Base-by-base conservation (phyloP, 2,113 vertebrate genomes). In the Heterochromis multidens region DNA sequence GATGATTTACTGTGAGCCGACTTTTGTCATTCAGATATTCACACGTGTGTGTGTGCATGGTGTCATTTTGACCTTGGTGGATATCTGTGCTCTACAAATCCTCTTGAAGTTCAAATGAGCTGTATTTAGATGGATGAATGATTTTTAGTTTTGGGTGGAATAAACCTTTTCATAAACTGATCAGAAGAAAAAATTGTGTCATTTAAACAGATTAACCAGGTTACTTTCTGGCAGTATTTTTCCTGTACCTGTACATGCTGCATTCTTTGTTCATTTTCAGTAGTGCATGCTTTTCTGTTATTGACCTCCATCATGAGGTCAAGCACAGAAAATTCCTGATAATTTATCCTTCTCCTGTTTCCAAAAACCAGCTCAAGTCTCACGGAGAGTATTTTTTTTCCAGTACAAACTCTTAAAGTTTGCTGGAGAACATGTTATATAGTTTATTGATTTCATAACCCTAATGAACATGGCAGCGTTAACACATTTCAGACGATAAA, bases 261-360 rank as follows among this genome's bases (percentile, higher is more conserved):
- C 65, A 49, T 72, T 72, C 40, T 23, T 12, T 23, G 23, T 65
- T 37, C 12, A 23, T 65, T 65, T 40, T 65, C n/a, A n/a, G n/a
- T n/a, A n/a, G n/a, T n/a, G n/a, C n/a, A n/a, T n/a, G n/a, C n/a
- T n/a, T 13, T 14, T 11, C 40, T 14, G 12, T 14, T 7, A 2
- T 37, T 37, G 10, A 37, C 40, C 14, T 16, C 43, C 14, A 5
- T 46, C 43, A 4, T 16, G 14, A 14, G 16, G n/a, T n/a, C n/a
- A n/a, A n/a, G n/a, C n/a, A n/a, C n/a, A n/a, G 13, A 46, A 46
- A 46, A 16, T 46, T 46, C 43, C 43, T 16, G 43, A 46, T 13
- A 16, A 14, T 11, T 16, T 46, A 14, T 16, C 3, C 67, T 74
- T 74, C 25, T 74, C 43, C 0, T 0, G 25, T 72, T 31, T 31